Percentiles rank a stretch among this genome's conserved stretches.
Evolutionary conservation across 1,140 invertebrate species (phyloP).

Genomic region (honey bee (Apis mellifera)): Amel_HAv3.1 CM009941.2:9782001-9782500

Average conservation of each 20-base stretch:
- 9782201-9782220: neutral
- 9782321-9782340: too few relatives aligned
- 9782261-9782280: neutral
- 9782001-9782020: too few relatives aligned
- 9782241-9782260: neutral
- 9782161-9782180: constrained; percentile 21
- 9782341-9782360: too few relatives aligned
- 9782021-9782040: constrained; percentile 23
- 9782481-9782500: too few relatives aligned
- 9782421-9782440: too few relatives aligned
- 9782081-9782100: constrained; percentile 50
- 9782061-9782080: constrained; percentile 39
- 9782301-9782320: too few relatives aligned
- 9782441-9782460: neutral
- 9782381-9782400: too few relatives aligned
- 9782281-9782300: neutral
- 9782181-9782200: constrained; percentile 49
- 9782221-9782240: neutral
- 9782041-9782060: constrained; percentile 46
- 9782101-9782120: neutral
- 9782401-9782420: too few relatives aligned
- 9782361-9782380: too few relatives aligned
- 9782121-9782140: neutral
- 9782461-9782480: too few relatives aligned
- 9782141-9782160: neutral